Percentiles rank a stretch among this genome's conserved stretches.
These are phyloP conservation scores for Byasa hedistus DNA, from an alignment of 2,888 invertebrate genomes.

Conservation along the genomic window DNA sequence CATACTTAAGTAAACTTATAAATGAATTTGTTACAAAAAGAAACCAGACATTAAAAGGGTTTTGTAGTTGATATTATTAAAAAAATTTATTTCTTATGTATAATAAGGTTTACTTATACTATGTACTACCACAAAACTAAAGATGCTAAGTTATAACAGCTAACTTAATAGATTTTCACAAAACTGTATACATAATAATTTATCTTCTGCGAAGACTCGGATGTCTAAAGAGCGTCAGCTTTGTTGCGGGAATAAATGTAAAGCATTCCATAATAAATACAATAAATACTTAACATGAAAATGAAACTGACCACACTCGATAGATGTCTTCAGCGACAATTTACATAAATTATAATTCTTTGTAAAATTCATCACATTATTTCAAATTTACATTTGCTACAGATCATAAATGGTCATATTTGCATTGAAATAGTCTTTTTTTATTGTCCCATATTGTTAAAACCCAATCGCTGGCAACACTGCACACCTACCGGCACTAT, in stretches of 20 bases:
- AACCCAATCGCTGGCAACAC: conserved; percentile 42
- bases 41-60: conserved; percentile 29
- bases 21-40: not conserved
- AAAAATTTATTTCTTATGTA: conserved; percentile 76
- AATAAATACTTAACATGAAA: conserved; percentile 71
- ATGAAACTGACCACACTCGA: conserved; percentile 57
- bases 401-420: conserved; percentile 51
- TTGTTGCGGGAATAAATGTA: conserved; percentile 51
- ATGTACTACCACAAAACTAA: conserved; percentile 64
- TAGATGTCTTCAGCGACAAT: conserved; percentile 50
- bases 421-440: conserved; percentile 37
- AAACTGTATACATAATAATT: conserved; percentile 64
- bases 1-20: no score
- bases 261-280: conserved; percentile 68
- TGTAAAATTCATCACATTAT: conserved; percentile 68
- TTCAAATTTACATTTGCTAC: conserved; percentile 67
- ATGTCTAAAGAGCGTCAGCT: conserved; percentile 59
- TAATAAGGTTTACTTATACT: conserved; percentile 73
- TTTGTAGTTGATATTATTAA: conserved; percentile 57
- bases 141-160: conserved; percentile 70
- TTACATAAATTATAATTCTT: conserved; percentile 65
- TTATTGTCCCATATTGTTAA: conserved; percentile 31
- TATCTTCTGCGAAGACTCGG: conserved; percentile 52
- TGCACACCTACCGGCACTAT: conserved; percentile 58
- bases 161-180: conserved; percentile 67